phyloP scores from a whole-genome alignment of 2,888 invertebrate genomes.

The Blomia tropicalis region DNA sequence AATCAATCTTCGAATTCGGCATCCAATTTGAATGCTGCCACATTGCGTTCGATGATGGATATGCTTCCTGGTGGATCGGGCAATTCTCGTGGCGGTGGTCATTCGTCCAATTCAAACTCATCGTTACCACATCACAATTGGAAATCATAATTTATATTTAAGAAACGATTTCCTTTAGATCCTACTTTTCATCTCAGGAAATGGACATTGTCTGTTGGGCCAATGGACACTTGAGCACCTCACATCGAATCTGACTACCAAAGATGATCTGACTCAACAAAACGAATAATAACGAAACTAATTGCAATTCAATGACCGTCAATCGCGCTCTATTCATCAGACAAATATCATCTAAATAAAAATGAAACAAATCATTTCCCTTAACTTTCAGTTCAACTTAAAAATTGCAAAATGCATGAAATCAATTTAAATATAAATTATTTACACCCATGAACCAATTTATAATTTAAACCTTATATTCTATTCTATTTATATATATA shows the following conservation, averaged over 20 bases:
- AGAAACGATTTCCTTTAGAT: not conserved
- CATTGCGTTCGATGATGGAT: conserved; percentile 67
- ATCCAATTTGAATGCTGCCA: conserved; percentile 68
- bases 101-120: conserved; percentile 1
- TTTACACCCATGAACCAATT: too few species aligned
- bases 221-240: not conserved
- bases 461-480: too few species aligned
- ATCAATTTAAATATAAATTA: too few species aligned
- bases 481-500: too few species aligned
- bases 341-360: too few species aligned
- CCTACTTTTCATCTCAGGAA: too few species aligned
- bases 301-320: too few species aligned
- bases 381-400: too few species aligned
- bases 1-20: conserved; percentile 51
- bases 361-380: too few species aligned
- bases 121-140: conserved; percentile 6
- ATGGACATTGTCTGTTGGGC: not conserved
- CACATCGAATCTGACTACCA: not conserved
- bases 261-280: not conserved
- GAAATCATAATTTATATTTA: not conserved
- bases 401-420: too few species aligned
- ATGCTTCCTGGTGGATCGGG: conserved; percentile 54
- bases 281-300: too few species aligned
- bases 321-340: too few species aligned
- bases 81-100: conserved; percentile 2